Conservation (phyloP, 2,113 vertebrate genomes). For the Cebidichthys violaceus region DNA sequence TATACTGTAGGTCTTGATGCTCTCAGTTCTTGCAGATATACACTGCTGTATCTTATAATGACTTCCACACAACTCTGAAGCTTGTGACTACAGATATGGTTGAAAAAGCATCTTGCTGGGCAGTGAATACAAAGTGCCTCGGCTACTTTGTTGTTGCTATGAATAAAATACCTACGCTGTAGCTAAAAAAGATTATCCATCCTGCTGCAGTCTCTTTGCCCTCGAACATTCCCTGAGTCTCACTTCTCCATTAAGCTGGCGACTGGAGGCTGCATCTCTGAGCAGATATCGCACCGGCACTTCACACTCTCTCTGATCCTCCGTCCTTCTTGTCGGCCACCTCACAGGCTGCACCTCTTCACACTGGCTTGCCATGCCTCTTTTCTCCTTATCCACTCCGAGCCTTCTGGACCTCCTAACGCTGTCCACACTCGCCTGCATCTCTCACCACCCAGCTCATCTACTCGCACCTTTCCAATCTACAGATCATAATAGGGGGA, state of each 20-base stretch:
- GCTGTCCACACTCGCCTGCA: background rate
- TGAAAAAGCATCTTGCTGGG: constrained; percentile 9
- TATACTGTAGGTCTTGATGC: constrained; percentile 11
- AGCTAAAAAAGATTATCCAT: constrained; percentile 18
- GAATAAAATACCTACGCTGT: constrained; percentile 36
- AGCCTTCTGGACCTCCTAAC: background rate
- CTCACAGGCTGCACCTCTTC: constrained; percentile 5
- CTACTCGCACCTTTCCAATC: constrained; percentile 71
- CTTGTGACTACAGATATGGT: constrained; percentile 5
- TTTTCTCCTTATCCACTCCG: background rate
- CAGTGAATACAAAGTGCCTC: constrained; percentile 15
- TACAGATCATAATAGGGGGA: constrained; percentile 78
- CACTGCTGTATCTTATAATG: constrained; percentile 43
- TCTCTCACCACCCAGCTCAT: constrained; percentile 45
- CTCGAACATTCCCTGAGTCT: background rate
- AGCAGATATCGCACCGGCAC: constrained; percentile 14
- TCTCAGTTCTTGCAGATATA: constrained; percentile 19
- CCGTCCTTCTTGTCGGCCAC: background rate
- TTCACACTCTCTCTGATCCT: constrained; percentile 15
- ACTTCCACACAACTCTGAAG: constrained; percentile 34
- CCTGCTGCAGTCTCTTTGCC: background rate
- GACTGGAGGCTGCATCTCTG: constrained; percentile 21
- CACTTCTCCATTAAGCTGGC: background rate
- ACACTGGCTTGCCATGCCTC: background rate
- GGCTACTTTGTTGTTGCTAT: constrained; percentile 16